A percentile compares a stretch with the other conserved stretches of the same genome.
Conservation (phyloP, 2,797 vertebrate species). For the Neopelma chrysocephalum region DNA sequence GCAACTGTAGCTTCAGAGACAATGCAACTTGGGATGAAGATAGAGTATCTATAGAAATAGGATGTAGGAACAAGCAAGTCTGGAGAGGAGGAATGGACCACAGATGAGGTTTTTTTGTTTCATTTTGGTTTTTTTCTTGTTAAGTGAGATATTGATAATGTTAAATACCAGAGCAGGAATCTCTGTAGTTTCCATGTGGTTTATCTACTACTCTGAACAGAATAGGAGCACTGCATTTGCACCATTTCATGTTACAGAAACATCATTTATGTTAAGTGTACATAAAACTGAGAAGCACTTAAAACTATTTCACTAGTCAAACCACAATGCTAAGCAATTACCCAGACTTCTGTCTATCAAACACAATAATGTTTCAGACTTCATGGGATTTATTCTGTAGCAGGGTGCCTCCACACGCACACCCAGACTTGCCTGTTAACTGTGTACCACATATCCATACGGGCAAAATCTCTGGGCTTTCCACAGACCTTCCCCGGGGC, state of each 20-base stretch:
- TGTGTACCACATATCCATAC: neutral
- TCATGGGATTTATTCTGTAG: neutral
- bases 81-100: neutral
- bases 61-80: neutral
- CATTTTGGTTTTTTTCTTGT: neutral
- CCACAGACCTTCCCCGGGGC: neutral
- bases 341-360: neutral
- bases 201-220: neutral
- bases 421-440: neutral
- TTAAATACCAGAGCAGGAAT: neutral
- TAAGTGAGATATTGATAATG: neutral
- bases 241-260: neutral
- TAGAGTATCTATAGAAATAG: neutral
- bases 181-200: neutral
- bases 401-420: neutral
- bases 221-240: neutral
- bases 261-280: neutral
- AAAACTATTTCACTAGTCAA: neutral
- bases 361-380: neutral
- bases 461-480: neutral
- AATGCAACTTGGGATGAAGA: neutral
- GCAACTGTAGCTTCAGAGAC: neutral
- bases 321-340: fast-evolving
- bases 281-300: neutral
- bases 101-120: neutral